phyloP scores from a whole-genome alignment of 2,888 invertebrate genomes.

The Ormyrus pomaceus region DNA sequence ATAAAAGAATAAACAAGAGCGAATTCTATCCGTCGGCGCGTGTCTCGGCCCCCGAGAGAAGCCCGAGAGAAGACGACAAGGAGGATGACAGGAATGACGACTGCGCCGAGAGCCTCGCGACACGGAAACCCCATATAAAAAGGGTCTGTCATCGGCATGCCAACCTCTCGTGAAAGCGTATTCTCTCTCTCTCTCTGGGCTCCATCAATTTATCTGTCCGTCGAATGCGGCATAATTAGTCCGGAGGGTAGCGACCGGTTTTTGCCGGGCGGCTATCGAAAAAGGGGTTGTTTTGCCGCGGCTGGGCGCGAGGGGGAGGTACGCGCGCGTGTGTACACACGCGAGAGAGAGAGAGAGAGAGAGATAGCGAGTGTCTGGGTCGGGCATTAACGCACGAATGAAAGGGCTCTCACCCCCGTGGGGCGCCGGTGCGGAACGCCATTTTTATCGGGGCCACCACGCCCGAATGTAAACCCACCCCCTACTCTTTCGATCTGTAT shows the following conservation, averaged over 20 bases:
- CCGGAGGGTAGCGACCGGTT: conserved; percentile 60
- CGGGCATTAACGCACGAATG: conserved; percentile 66
- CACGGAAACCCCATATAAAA: conserved; percentile 64
- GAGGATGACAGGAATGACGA: conserved; percentile 55
- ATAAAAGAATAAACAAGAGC: conserved; percentile 53
- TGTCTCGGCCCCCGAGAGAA: conserved; percentile 31
- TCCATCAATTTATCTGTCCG: conserved; percentile 63
- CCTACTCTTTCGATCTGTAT: background rate
- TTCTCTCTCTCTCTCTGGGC: conserved; percentile 47
- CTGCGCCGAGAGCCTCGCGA: conserved; percentile 53
- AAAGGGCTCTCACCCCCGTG: conserved; percentile 64
- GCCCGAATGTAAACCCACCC: conserved; percentile 65
- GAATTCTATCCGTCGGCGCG: conserved; percentile 54
- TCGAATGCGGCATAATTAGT: conserved; percentile 67
- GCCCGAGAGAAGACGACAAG: conserved; percentile 49
- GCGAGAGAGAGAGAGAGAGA: background rate
- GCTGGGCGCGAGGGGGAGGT: conserved; percentile 2
- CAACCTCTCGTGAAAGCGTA: conserved; percentile 46
- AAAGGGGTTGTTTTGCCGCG: conserved; percentile 43
- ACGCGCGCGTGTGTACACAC: conserved; percentile 7
- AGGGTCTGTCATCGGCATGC: conserved; percentile 63
- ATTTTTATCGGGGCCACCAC: conserved; percentile 73
- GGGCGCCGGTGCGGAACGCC: conserved; percentile 64
- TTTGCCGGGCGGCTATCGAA: conserved; percentile 22
- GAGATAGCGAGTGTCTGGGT: conserved; percentile 1